A percentile compares a stretch with the other conserved stretches of the same genome.
phyloP scores from a whole-genome alignment of 1,140 invertebrate species.

The Pectinophora gossypiella region DNA sequence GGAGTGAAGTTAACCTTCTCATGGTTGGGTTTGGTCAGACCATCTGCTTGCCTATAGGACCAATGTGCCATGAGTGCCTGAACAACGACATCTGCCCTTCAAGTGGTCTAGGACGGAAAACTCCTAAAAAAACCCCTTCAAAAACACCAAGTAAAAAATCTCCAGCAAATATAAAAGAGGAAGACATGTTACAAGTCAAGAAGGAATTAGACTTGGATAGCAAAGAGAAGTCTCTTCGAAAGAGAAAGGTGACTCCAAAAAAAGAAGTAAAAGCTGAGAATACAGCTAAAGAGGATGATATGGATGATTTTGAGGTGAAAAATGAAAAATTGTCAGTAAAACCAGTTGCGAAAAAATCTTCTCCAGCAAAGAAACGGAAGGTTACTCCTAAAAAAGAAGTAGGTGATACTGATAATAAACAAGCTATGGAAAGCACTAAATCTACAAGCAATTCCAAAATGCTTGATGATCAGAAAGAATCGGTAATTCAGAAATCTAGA shows the following conservation, averaged over 20 bases:
- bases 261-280: neutral
- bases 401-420: too few species aligned
- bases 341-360: conserved; percentile 10
- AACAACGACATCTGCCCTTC: conserved; percentile 91
- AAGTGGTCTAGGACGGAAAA: conserved; percentile 54
- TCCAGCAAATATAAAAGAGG: conserved; percentile 13
- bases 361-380: neutral
- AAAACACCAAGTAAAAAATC: conserved; percentile 43
- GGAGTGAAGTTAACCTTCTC: conserved; percentile 93
- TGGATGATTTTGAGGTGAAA: conserved; percentile 1
- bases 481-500: too few species aligned
- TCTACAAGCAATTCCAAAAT: too few species aligned
- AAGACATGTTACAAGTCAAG: neutral
- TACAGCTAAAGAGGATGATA: conserved; percentile 3
- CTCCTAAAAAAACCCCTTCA: conserved; percentile 37
- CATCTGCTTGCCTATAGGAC: conserved; percentile 87
- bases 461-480: too few species aligned
- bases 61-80: conserved; percentile 89
- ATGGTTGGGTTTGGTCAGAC: conserved; percentile 98
- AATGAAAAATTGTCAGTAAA: conserved; percentile 8
- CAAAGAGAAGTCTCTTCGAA: too few species aligned
- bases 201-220: conserved; percentile 6
- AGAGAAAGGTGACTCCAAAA: conserved; percentile 3
- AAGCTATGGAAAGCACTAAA: too few species aligned
- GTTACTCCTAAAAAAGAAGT: neutral